Percentiles rank a stretch among this genome's conserved stretches.
Evolutionary conservation across 1,140 invertebrate species (phyloP).

Genomic region (Saccostrea echinata): DNA sequence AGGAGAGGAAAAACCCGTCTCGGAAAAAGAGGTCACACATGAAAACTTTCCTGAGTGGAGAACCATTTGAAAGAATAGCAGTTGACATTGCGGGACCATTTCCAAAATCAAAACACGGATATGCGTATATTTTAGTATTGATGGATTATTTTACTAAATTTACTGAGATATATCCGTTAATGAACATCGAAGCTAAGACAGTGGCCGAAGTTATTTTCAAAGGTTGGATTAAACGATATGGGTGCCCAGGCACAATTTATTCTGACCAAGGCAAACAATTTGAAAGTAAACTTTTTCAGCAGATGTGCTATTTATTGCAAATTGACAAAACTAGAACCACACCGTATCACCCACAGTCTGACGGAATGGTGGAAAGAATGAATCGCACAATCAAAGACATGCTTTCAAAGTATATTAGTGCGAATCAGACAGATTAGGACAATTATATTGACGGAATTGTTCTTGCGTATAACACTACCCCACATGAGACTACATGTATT

Average conservation of each 20-base stretch:
- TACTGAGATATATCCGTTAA: slow-evolving; percentile 33
- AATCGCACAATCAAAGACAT: slow-evolving; percentile 42
- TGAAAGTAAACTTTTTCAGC: slow-evolving; percentile 32
- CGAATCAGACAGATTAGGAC: slow-evolving; percentile 54
- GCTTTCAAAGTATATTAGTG: slow-evolving; percentile 39
- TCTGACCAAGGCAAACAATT: slow-evolving; percentile 50
- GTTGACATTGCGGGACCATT: slow-evolving; percentile 38
- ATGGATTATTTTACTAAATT: slow-evolving; percentile 46
- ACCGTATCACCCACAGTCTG: slow-evolving; percentile 29
- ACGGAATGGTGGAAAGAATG: slow-evolving; percentile 49
- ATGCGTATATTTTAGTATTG: slow-evolving; percentile 9
- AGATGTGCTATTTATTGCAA: slow-evolving; percentile 38
- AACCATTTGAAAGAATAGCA: slow-evolving; percentile 41
- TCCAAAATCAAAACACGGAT: not conserved
- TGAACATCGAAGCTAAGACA: slow-evolving; percentile 35
- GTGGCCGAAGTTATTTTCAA: too few species aligned
- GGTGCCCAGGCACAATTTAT: not conserved
- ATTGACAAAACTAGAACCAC: slow-evolving; percentile 53
- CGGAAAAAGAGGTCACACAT: slow-evolving; percentile 13
- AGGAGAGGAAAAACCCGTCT: slow-evolving; percentile 38
- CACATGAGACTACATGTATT: slow-evolving; percentile 9
- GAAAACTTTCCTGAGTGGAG: slow-evolving; percentile 10
- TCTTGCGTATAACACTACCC: slow-evolving; percentile 35
- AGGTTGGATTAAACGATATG: slow-evolving; percentile 39
- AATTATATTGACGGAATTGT: not conserved